A percentile compares a stretch with the other conserved stretches of the same genome.
Evolutionary conservation across 2,888 invertebrate species (phyloP).

Genomic region (Heliconius ethilla): DNA sequence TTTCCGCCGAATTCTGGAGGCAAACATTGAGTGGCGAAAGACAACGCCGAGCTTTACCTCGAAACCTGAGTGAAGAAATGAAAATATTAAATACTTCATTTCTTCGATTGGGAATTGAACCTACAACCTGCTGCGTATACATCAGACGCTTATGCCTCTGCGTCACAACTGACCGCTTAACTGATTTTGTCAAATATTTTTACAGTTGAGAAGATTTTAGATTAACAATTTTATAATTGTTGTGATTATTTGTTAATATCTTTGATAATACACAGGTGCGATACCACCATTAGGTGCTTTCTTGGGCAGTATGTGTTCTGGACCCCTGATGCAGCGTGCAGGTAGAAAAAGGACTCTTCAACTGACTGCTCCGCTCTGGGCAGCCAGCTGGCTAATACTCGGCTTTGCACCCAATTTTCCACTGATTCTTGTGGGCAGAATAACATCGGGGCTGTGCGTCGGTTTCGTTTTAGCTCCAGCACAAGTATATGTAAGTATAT

Average conservation of each 20-base stretch:
- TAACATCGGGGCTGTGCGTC: conserved; percentile 82
- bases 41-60: too few relatives aligned
- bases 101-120: too few relatives aligned
- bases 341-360: conserved; percentile 80
- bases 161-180: too few relatives aligned
- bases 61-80: too few relatives aligned
- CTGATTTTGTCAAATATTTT: too few relatives aligned
- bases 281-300: conserved; percentile 82
- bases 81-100: too few relatives aligned
- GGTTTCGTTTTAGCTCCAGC: conserved; percentile 83
- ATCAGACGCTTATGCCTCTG: too few relatives aligned
- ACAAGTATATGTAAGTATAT: conserved; percentile 83
- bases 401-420: conserved; percentile 73
- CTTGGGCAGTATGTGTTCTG: conserved; percentile 79
- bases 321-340: conserved; percentile 77
- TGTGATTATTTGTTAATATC: neutral
- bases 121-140: too few relatives aligned
- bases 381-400: conserved; percentile 80
- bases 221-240: neutral
- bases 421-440: conserved; percentile 78
- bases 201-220: neutral
- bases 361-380: conserved; percentile 77
- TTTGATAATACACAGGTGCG: conserved; percentile 64
- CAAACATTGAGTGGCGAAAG: too few relatives aligned
- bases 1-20: too few relatives aligned